These are phyloP conservation scores for Leptinotarsa tumamoca DNA, from an alignment of 2,888 invertebrate genomes.

Conservation along the genomic window DNA sequence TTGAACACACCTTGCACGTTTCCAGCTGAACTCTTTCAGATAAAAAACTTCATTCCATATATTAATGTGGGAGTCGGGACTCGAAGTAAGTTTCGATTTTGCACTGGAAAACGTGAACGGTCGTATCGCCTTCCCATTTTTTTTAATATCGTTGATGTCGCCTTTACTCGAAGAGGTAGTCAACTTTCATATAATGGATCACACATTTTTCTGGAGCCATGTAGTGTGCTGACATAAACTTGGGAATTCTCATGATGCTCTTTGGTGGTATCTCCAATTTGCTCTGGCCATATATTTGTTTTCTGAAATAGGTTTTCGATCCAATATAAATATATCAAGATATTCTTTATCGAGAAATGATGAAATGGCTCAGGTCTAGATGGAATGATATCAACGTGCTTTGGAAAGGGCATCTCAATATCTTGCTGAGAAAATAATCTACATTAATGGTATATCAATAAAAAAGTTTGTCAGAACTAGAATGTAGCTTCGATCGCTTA, in stretches of 20 bases:
- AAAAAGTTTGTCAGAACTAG: too few relatives aligned
- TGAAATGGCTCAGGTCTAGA: neutral
- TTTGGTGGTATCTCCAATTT: neutral
- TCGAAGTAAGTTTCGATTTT: neutral
- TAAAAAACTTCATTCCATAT: constrained; percentile 2
- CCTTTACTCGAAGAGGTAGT: too few relatives aligned
- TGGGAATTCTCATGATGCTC: constrained; percentile 9
- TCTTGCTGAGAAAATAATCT: neutral
- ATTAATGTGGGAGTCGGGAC: neutral
- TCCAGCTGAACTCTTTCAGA: too few relatives aligned
- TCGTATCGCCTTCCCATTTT: neutral
- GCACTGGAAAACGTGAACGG: neutral
- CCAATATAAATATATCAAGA: constrained; percentile 1
- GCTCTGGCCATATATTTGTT: constrained; percentile 6
- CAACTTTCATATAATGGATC: neutral
- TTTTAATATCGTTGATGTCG: neutral
- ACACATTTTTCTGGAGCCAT: neutral
- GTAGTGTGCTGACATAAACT: neutral
- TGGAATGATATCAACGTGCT: neutral
- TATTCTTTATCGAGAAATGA: neutral
- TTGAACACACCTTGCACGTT: too few relatives aligned
- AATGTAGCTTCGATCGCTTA: too few relatives aligned
- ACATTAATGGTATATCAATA: neutral
- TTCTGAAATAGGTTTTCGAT: neutral
- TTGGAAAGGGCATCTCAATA: neutral